Percentiles rank a stretch among this genome's conserved stretches.
These are phyloP conservation scores for Ceyx melanurus DNA, from an alignment of 2,113 vertebrate genomes.

Conservation along the genomic window DNA sequence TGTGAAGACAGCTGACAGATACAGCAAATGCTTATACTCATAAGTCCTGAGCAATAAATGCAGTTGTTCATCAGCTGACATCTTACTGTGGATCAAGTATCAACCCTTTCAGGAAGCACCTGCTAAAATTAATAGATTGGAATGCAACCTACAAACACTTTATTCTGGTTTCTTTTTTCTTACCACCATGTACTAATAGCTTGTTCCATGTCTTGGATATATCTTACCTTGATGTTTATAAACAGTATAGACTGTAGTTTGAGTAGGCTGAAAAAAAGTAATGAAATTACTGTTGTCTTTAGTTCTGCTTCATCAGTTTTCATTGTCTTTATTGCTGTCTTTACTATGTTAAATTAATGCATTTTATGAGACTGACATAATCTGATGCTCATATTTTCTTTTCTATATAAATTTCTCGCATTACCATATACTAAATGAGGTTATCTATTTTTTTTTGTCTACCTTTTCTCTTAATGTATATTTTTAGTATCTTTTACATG, in stretches of 20 bases:
- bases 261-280: neutral
- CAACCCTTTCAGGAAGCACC: conserved; percentile 65
- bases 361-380: neutral
- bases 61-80: conserved; percentile 73
- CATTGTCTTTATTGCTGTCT: neutral
- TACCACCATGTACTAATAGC: neutral
- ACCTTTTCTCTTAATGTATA: neutral
- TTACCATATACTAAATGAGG: neutral
- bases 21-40: conserved; percentile 26
- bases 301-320: neutral
- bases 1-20: neutral
- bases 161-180: conserved; percentile 48
- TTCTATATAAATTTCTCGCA: neutral
- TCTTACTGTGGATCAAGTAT: conserved; percentile 53
- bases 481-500: neutral
- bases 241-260: neutral
- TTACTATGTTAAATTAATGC: neutral
- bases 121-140: conserved; percentile 55
- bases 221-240: neutral
- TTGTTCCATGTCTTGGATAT: neutral
- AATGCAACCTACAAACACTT: conserved; percentile 56
- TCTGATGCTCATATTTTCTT: neutral
- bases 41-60: conserved; percentile 7
- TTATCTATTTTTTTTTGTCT: neutral
- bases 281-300: neutral